phyloP scores from a whole-genome alignment of 2,888 invertebrate genomes.

The Myopa testacea region DNA sequence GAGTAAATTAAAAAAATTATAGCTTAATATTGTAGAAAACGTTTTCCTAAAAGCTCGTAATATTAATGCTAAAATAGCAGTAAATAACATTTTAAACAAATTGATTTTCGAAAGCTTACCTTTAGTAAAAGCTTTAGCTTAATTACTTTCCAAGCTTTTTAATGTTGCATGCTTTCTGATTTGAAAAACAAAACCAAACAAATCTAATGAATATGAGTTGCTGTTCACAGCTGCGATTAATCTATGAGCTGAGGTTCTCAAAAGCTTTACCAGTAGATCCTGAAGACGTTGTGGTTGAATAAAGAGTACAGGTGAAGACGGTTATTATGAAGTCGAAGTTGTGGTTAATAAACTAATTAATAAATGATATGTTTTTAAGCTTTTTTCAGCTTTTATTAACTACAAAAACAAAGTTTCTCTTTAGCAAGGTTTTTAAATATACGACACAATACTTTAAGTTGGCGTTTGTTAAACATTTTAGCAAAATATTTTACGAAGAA shows the following conservation, averaged over 20 bases:
- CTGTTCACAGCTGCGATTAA: conserved; percentile 5
- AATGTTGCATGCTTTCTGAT: neutral
- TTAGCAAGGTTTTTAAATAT: neutral
- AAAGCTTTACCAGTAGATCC: conserved; percentile 6
- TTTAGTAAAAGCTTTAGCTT: neutral
- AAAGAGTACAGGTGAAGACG: neutral
- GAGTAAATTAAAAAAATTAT: neutral
- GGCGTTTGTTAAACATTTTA: conserved; percentile 33
- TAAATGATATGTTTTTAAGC: neutral
- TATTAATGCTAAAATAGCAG: conserved; percentile 11
- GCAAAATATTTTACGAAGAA: conserved; percentile 36
- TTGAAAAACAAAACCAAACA: neutral
- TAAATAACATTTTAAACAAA: neutral
- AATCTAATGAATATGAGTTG: neutral
- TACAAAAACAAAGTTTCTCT: neutral
- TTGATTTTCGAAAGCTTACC: neutral
- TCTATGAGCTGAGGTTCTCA: neutral
- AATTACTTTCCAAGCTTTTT: neutral
- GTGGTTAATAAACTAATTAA: neutral
- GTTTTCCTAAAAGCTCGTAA: conserved; percentile 1
- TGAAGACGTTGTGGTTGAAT: neutral
- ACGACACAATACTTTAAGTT: neutral
- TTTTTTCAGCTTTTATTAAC: neutral
- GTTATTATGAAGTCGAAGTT: neutral
- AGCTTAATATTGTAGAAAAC: neutral